Base-by-base conservation (phyloP, 2,113 vertebrate genomes). In the Psophia crepitans region DNA sequence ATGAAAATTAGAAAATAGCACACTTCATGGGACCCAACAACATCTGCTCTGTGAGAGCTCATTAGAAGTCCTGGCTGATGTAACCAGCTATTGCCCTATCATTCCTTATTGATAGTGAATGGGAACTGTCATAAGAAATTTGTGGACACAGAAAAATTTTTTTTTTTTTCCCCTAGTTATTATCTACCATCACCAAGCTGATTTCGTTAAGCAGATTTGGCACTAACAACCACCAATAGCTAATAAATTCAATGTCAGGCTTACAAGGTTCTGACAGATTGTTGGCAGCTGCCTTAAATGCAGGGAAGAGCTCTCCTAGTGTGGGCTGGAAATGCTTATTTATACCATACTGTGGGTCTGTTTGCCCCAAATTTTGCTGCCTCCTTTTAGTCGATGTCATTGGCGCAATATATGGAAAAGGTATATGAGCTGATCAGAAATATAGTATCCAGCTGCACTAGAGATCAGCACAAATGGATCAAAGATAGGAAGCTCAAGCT, bases 311-410 rank as follows among this genome's bases (percentile, higher is more conserved):
- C 96, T 95, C 87, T 95, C 70, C 54, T 87, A 91, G 87, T 87
- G 96, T 97, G 87, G 96, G 96, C 83, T 96, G 93, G 74, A 94
- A 96, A 87, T 76, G 89, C 93, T 96, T 97, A 97, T 96, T 97
- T 97, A 96, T 97, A 97, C 84, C 89, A 53, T 71, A 64, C 77
- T 91, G 96, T 97, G 96, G 96, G 96, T 93, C 96, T 97, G 96
- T 96, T 96, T 96, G 84, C 96, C 94, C 93, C 94, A 87, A 96
- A 87, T 96, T 94, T 92, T 92, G 89, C 87, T 97, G 81, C 89
- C 96, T 96, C 53, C 65, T 95, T 93, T 91, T 84, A 93, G 81
- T 28, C 85, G 87, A 91, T 96, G 96, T 91, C 93, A 87, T 32
- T 58, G 44, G 91, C 94, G 66, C 20, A 8, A 83, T 96, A 30